Evolutionary conservation across 2,797 vertebrate genomes (phyloP).

Genomic region (Aldrovandia affinis): DNA sequence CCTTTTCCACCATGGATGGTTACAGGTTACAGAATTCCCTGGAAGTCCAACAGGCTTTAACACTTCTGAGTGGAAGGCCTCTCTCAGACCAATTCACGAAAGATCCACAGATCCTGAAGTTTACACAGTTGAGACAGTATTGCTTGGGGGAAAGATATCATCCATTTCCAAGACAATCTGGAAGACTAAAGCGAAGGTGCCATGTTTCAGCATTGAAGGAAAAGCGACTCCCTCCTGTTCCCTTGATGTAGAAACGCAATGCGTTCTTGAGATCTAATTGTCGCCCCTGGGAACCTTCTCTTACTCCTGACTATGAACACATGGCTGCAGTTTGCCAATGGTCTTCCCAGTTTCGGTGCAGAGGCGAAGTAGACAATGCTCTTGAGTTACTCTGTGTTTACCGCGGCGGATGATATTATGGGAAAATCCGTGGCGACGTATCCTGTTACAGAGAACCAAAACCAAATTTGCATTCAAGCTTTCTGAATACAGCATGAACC

Average conservation of each 20-base stretch:
- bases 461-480: conserved; percentile 31
- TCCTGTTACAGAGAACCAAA: conserved; percentile 31
- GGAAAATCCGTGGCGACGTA: conserved; percentile 32
- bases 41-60: neutral
- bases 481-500: conserved; percentile 7
- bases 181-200: neutral
- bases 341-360: conserved; percentile 1
- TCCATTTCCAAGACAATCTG: neutral
- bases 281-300: neutral
- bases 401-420: neutral
- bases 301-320: neutral
- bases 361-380: neutral
- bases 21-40: neutral
- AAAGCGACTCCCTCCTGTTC: conserved; percentile 4
- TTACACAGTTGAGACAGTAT: neutral
- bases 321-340: neutral
- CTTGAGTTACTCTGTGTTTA: neutral
- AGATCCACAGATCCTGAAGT: conserved; percentile 34
- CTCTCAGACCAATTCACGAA: conserved; percentile 22
- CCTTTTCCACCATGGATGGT: conserved; percentile 36
- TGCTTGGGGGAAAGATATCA: neutral
- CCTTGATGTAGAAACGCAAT: neutral
- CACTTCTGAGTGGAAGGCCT: neutral
- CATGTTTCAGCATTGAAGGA: neutral
- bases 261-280: neutral